A percentile compares a stretch with the other conserved stretches of the same genome.
phyloP scores from a whole-genome alignment of 2,797 vertebrate genomes.

The Anguilla obscura region DNA sequence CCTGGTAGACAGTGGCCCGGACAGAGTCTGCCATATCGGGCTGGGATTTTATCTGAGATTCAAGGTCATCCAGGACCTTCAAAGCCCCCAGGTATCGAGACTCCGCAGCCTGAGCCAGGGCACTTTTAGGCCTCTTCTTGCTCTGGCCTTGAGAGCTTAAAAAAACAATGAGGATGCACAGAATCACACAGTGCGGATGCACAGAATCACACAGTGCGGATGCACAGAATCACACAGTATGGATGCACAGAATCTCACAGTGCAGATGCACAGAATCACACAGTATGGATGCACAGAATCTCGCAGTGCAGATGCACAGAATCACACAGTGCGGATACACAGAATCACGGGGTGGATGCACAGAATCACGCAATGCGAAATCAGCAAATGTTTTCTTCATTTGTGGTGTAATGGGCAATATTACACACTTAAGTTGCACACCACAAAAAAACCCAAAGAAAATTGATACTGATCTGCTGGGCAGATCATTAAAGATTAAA shows the following conservation, averaged over 20 bases:
- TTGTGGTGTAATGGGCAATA: not conserved
- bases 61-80: conserved; percentile 80
- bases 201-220: not conserved
- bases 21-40: conserved; percentile 75
- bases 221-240: not conserved
- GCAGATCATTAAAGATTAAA: not conserved
- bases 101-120: conserved; percentile 56
- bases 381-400: not conserved
- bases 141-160: conserved; percentile 51
- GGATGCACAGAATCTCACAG: not conserved
- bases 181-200: not conserved
- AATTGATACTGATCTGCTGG: not conserved
- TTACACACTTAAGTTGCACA: too few species aligned
- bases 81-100: conserved; percentile 84
- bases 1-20: conserved; percentile 89
- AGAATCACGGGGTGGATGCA: not conserved
- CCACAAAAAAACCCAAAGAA: not conserved
- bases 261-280: not conserved
- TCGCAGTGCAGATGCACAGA: not conserved
- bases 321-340: conserved; percentile 6
- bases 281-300: not conserved
- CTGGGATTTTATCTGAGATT: conserved; percentile 63
- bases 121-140: conserved; percentile 63
- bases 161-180: conserved; percentile 20
- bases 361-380: not conserved